A percentile compares a stretch with the other conserved stretches of the same genome.
These are phyloP conservation scores for Andrena flavipes DNA, from an alignment of 2,888 invertebrate genomes.

Conservation along the genomic window DNA sequence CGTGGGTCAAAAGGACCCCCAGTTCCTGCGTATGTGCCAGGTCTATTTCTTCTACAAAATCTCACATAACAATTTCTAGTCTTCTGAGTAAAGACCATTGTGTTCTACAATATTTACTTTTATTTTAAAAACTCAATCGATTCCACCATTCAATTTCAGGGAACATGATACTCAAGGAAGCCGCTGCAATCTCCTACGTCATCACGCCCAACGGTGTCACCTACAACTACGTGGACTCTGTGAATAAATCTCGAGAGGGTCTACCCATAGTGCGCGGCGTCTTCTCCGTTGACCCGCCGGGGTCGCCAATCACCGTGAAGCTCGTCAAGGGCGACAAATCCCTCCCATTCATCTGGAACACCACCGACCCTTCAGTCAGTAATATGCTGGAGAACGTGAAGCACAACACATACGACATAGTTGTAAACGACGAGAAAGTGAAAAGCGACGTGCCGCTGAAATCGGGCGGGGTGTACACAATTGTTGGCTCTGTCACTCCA, in stretches of 20 bases:
- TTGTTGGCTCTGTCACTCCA: constrained; percentile 85
- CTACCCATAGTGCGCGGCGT: constrained; percentile 82
- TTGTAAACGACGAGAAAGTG: constrained; percentile 81
- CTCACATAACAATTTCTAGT: too few relatives aligned
- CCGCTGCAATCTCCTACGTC: constrained; percentile 65
- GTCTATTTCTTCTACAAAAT: too few relatives aligned
- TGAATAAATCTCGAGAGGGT: constrained; percentile 78
- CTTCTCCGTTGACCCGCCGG: constrained; percentile 69
- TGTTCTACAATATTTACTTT: too few relatives aligned
- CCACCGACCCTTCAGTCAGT: not conserved
- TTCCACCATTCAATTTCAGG: constrained; percentile 36
- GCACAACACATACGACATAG: constrained; percentile 84
- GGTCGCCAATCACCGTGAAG: not conserved
- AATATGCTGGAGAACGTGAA: constrained; percentile 74
- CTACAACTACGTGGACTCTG: constrained; percentile 71
- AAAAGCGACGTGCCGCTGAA: constrained; percentile 83
- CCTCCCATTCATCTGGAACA: not conserved
- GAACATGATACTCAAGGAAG: not conserved
- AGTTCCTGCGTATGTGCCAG: too few relatives aligned
- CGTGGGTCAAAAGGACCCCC: too few relatives aligned
- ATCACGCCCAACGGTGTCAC: constrained; percentile 30
- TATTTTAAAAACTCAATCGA: not conserved
- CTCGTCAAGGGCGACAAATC: not conserved
- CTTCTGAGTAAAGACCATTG: too few relatives aligned
- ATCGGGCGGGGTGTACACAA: constrained; percentile 89